phyloP scores from a whole-genome alignment of 1,140 invertebrate species.

The Diploscapter pachys region DNA sequence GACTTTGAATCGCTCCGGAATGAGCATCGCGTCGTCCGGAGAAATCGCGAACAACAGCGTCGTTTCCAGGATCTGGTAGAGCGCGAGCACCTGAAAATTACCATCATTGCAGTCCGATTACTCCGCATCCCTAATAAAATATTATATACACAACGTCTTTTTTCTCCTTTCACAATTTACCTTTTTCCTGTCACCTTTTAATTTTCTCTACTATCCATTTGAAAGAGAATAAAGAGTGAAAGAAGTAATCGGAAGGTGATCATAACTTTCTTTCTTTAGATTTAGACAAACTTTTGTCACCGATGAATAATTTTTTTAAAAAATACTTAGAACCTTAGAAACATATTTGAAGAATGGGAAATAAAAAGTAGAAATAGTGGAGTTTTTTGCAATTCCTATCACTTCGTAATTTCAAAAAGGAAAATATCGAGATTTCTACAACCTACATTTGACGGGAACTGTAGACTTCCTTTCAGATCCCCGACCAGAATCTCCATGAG shows the following conservation, averaged over 20 bases:
- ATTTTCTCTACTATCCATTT: too few relatives aligned
- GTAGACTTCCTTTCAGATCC: conserved; percentile 61
- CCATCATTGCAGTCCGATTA: background rate
- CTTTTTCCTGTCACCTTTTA: background rate
- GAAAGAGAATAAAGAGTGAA: too few relatives aligned
- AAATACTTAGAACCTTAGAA: background rate
- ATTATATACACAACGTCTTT: conserved; percentile 64
- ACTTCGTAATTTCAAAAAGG: too few relatives aligned
- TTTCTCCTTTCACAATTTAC: conserved; percentile 47
- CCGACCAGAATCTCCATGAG: conserved; percentile 67
- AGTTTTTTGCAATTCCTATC: too few relatives aligned
- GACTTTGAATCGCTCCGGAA: conserved; percentile 72
- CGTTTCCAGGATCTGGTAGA: conserved; percentile 81
- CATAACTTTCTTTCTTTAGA: too few relatives aligned
- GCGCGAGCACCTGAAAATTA: conserved; percentile 71
- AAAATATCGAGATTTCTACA: too few relatives aligned
- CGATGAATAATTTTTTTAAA: too few relatives aligned
- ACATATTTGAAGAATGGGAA: background rate
- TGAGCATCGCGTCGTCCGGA: conserved; percentile 79
- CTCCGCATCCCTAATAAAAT: background rate
- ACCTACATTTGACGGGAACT: conserved; percentile 19
- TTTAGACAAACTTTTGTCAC: too few relatives aligned
- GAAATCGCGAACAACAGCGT: conserved; percentile 80
- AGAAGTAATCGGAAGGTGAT: too few relatives aligned
- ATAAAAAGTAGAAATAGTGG: too few relatives aligned